phyloP scores from a whole-genome alignment of 2,888 invertebrate species.

The Limenitis camilla region DNA sequence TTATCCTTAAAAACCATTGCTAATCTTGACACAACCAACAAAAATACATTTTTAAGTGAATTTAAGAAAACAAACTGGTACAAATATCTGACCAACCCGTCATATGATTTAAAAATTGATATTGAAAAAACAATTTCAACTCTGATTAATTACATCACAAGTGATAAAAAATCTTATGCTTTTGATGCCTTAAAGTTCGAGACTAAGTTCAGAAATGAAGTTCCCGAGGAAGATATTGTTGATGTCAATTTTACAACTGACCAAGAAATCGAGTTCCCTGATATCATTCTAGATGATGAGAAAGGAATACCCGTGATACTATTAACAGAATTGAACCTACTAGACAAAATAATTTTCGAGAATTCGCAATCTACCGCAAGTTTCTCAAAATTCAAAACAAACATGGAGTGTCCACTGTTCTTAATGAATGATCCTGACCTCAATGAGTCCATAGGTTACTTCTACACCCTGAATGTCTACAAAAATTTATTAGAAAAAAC shows the following conservation, averaged over 20 bases:
- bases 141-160: conserved; percentile 41
- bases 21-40: conserved; percentile 29
- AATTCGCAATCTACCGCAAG: conserved; percentile 23
- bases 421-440: conserved; percentile 34
- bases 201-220: conserved; percentile 22
- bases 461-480: conserved; percentile 40
- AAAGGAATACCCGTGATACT: conserved; percentile 42
- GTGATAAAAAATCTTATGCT: conserved; percentile 35
- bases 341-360: conserved; percentile 36
- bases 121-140: conserved; percentile 37
- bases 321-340: conserved; percentile 31
- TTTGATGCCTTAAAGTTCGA: conserved; percentile 39
- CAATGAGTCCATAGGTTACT: conserved; percentile 39
- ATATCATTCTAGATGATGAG: conserved; percentile 23
- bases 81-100: conserved; percentile 20
- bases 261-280: too few relatives aligned
- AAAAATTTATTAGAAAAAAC: conserved; percentile 32
- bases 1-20: conserved; percentile 15
- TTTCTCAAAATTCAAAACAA: conserved; percentile 35
- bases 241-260: too few relatives aligned
- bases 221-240: background rate
- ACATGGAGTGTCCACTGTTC: conserved; percentile 38
- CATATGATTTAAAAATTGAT: conserved; percentile 24
- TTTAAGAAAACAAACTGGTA: conserved; percentile 33
- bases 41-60: conserved; percentile 25